These are phyloP conservation scores for Struthio camelus DNA, from an alignment of 2,113 vertebrate species.

Conservation along the genomic window DNA sequence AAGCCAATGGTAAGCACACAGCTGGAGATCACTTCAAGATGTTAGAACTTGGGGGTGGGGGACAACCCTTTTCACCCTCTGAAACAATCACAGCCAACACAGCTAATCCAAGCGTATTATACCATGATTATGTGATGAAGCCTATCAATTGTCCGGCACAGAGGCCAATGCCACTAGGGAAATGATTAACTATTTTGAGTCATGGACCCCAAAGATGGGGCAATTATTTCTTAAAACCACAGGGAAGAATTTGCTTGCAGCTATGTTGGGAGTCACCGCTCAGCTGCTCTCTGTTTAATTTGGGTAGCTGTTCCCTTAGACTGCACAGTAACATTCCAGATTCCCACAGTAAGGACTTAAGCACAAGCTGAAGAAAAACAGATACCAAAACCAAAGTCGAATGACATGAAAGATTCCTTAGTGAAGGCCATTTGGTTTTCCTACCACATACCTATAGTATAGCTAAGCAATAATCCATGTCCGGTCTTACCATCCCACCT, in stretches of 20 bases:
- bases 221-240: neutral
- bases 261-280: rapidly evolving
- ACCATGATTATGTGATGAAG: neutral
- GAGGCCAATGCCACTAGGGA: neutral
- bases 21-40: neutral
- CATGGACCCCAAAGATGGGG: neutral
- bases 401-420: rapidly evolving
- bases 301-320: neutral
- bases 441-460: neutral
- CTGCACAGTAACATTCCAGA: neutral
- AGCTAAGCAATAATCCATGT: neutral
- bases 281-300: neutral
- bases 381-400: neutral
- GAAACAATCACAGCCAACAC: neutral
- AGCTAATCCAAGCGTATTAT: neutral
- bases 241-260: neutral
- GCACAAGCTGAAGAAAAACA: neutral
- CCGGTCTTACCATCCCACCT: neutral
- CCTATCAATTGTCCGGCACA: neutral
- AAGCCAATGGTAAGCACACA: rapidly evolving
- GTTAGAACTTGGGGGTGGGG: no score
- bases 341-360: neutral
- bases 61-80: no score
- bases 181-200: neutral
- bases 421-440: neutral